A percentile compares a stretch with the other conserved stretches of the same genome.
Conservation (phyloP, 2,888 invertebrate genomes). For the Pterostichus madidus region DNA sequence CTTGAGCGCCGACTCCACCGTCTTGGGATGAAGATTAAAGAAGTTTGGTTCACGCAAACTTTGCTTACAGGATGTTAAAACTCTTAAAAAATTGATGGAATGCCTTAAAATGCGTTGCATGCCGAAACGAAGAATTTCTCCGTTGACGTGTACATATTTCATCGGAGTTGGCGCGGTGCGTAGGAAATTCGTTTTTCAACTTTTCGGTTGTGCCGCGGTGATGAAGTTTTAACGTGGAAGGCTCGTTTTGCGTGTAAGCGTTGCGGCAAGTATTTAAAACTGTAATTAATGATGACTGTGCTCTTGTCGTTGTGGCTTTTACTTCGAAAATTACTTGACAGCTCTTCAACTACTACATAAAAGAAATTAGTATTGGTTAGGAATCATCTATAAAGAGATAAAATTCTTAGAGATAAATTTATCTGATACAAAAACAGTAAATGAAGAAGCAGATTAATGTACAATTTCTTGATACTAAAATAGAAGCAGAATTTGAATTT, state of each 20-base stretch:
- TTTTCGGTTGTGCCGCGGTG: conserved; percentile 36
- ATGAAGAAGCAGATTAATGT: too few relatives aligned
- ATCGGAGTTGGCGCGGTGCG: conserved; percentile 53
- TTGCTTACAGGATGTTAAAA: conserved; percentile 66
- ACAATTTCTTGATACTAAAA: too few relatives aligned
- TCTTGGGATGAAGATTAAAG: conserved; percentile 62
- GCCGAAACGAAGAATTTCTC: conserved; percentile 60
- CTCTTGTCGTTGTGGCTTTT: conserved; percentile 33
- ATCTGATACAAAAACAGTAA: too few relatives aligned
- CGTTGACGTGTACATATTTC: conserved; percentile 65
- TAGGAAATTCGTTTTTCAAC: conserved; percentile 60
- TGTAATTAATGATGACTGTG: conserved; percentile 46
- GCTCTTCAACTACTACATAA: too few relatives aligned
- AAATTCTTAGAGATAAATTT: too few relatives aligned
- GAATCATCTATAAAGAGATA: too few relatives aligned
- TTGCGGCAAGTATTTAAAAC: conserved; percentile 44
- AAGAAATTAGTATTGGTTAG: too few relatives aligned
- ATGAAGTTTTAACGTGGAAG: conserved; percentile 30
- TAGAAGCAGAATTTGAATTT: too few relatives aligned
- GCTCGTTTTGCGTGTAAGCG: background rate
- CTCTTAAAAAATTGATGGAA: conserved; percentile 66
- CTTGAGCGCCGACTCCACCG: conserved; percentile 34
- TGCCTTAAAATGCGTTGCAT: conserved; percentile 64
- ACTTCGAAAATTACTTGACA: background rate
- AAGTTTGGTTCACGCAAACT: conserved; percentile 61